These are phyloP conservation scores for Gasteruption jaculator DNA, from an alignment of 2,888 invertebrate species.

Conservation along the genomic window DNA sequence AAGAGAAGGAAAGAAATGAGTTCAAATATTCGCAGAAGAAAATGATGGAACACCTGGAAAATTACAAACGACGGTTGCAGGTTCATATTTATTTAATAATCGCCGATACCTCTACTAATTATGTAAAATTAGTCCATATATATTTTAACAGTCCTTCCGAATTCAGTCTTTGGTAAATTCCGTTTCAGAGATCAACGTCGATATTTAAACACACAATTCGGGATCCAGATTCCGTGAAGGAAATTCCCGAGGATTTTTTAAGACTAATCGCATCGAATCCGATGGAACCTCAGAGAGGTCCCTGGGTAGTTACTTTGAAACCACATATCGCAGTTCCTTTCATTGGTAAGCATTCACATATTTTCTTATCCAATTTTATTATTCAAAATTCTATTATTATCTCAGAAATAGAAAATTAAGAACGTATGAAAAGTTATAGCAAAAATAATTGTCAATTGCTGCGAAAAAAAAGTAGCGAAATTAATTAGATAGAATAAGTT, in stretches of 20 bases:
- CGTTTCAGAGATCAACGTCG: conserved; percentile 59
- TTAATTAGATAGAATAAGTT: too few relatives aligned
- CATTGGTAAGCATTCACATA: conserved; percentile 53
- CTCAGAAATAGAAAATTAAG: background rate
- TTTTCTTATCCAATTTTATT: conserved; percentile 6
- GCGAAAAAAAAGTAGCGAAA: too few relatives aligned
- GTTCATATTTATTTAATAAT: conserved; percentile 16
- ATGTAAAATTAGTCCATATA: conserved; percentile 15
- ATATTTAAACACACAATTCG: conserved; percentile 65
- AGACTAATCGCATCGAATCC: conserved; percentile 64
- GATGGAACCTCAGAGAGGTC: conserved; percentile 63
- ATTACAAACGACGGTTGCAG: background rate
- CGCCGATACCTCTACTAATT: background rate
- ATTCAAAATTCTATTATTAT: background rate
- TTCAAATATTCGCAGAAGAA: conserved; percentile 7
- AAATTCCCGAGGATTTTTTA: conserved; percentile 70
- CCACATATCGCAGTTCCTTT: conserved; percentile 70
- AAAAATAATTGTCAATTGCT: too few relatives aligned
- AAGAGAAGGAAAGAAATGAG: conserved; percentile 50
- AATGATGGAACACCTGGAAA: too few relatives aligned
- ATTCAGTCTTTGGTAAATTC: too few relatives aligned
- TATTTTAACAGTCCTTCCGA: conserved; percentile 7
- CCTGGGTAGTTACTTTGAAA: conserved; percentile 79
- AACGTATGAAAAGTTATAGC: too few relatives aligned
- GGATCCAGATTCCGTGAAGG: conserved; percentile 64